Evolutionary conservation across 2,797 vertebrate species (phyloP).

Genomic region (Macroramphosus scolopax): DNA sequence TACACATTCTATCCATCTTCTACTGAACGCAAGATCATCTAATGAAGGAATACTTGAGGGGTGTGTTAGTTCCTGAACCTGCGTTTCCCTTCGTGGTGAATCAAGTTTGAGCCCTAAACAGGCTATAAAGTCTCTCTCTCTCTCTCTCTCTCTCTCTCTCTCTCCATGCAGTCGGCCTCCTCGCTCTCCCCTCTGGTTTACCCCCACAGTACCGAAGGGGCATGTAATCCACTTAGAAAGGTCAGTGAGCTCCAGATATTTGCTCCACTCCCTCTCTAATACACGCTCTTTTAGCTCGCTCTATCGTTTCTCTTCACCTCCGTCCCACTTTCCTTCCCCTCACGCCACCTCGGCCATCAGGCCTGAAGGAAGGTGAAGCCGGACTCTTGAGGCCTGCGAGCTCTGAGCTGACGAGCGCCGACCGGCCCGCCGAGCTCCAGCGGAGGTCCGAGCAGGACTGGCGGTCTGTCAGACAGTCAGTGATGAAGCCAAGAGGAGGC

Average conservation of each 20-base stretch:
- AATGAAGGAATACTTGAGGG: too few relatives aligned
- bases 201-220: slow-evolving; percentile 33
- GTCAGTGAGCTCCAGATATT: slow-evolving; percentile 70
- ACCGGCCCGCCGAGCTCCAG: not conserved
- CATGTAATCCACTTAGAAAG: slow-evolving; percentile 69
- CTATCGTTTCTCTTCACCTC: slow-evolving; percentile 11
- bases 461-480: not conserved
- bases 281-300: slow-evolving; percentile 15
- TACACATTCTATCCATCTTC: too few relatives aligned
- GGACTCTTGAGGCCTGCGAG: too few relatives aligned
- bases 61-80: too few relatives aligned
- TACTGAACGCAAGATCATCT: too few relatives aligned
- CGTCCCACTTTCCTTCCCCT: slow-evolving; percentile 26
- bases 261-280: slow-evolving; percentile 29
- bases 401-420: slow-evolving; percentile 8
- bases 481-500: too few relatives aligned
- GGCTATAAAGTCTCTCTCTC: slow-evolving; percentile 9
- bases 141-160: slow-evolving; percentile 1
- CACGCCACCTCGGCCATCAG: not conserved
- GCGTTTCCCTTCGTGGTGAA: too few relatives aligned
- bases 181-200: slow-evolving; percentile 3
- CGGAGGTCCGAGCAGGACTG: slow-evolving; percentile 3
- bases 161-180: too few relatives aligned
- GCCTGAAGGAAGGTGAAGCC: not conserved
- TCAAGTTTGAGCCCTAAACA: too few relatives aligned